Evolutionary conservation across 2,113 vertebrate species (phyloP).

Genomic region (Morone saxatilis): DNA sequence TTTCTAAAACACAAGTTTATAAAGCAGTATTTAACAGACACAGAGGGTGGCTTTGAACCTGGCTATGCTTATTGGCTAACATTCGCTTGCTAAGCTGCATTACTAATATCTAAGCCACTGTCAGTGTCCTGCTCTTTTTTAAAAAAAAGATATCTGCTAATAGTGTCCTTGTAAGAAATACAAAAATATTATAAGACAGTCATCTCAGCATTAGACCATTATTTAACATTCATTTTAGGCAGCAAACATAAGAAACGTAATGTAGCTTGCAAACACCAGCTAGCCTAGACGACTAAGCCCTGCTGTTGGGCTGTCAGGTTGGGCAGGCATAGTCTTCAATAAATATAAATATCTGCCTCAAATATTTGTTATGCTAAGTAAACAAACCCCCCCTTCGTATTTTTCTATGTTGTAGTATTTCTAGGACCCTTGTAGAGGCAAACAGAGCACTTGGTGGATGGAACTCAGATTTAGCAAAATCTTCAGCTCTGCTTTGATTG

Average conservation of each 20-base stretch:
- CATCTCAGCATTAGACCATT: not conserved
- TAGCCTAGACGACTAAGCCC: not conserved
- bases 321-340: not conserved
- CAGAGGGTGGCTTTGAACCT: too few species aligned
- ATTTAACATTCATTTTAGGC: not conserved
- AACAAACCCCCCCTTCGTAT: not conserved
- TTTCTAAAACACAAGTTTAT: not conserved
- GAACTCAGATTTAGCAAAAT: not conserved
- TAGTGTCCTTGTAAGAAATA: not conserved
- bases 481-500: slow-evolving; percentile 13
- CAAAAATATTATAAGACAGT: not conserved
- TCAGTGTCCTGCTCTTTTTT: not conserved
- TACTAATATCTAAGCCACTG: not conserved
- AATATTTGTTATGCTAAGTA: not conserved
- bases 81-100: too few species aligned
- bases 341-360: not conserved
- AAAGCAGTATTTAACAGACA: not conserved
- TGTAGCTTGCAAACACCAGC: not conserved
- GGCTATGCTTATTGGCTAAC: not conserved
- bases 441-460: not conserved
- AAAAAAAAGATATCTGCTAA: not conserved
- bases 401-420: not conserved
- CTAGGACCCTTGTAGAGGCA: not conserved
- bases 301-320: not conserved
- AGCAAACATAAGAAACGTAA: not conserved